Evolutionary conservation across 1,140 invertebrate species (phyloP).

Genomic region (Mizuhopecten yessoensis): DNA sequence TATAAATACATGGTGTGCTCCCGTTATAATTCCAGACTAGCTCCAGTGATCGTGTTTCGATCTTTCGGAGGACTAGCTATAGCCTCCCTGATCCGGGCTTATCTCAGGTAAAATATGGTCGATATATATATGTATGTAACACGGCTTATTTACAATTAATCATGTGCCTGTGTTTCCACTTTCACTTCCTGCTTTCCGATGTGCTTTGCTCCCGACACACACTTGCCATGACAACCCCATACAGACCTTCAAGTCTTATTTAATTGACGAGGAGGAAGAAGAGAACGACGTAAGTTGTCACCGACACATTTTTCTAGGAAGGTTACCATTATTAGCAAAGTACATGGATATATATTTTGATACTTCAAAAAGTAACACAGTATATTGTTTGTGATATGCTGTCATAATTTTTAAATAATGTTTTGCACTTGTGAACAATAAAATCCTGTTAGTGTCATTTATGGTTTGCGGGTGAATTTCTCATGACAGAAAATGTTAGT

Average conservation of each 20-base stretch:
- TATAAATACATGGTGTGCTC: neutral
- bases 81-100: neutral
- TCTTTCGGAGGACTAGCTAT: slow-evolving; percentile 13
- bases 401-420: too few species aligned
- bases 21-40: neutral
- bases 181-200: slow-evolving; percentile 38
- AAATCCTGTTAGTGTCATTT: too few species aligned
- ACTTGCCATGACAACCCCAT: neutral
- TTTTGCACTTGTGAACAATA: too few species aligned
- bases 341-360: too few species aligned
- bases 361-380: too few species aligned
- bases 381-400: too few species aligned
- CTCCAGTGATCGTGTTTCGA: neutral
- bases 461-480: too few species aligned
- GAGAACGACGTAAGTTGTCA: slow-evolving; percentile 52
- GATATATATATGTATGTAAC: neutral
- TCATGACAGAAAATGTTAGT: too few species aligned
- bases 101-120: neutral
- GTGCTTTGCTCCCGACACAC: slow-evolving; percentile 5
- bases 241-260: slow-evolving; percentile 59
- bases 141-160: slow-evolving; percentile 10
- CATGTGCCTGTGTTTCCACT: neutral
- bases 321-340: too few species aligned
- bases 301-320: neutral
- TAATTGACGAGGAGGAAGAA: slow-evolving; percentile 56